Evolutionary conservation across 2,113 vertebrate genomes (phyloP), one percentile per base, ranked within the genome.

Genomic region (Morone chrysops): DNA sequence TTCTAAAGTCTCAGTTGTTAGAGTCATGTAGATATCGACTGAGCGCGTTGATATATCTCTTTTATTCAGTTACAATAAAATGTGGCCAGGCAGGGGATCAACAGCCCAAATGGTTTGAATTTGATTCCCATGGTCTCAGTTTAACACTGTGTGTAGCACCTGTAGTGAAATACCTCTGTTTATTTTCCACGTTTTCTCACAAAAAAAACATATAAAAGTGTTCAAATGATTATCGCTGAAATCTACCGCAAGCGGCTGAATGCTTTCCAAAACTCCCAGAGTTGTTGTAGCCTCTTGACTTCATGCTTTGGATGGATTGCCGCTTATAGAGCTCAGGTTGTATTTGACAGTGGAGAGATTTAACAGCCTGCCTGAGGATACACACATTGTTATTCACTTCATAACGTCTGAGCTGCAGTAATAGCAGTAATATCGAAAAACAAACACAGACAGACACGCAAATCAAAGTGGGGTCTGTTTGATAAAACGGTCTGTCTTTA

Each of bases 331-430:
- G 82, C 72, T 82, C n/a, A 12, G 62, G 36, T 56, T 61, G 60
- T 68, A 14, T 78, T 48, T 77, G 72, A 77, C 68, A 70, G 73
- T n/a, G 53, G 14, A 63, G 78, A 48, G 61, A 78, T 79, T 78
- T 72, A 75, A 65, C 60, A 65, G 81, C 65, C 63, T 25, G 72
- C 76, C 76, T 2, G 70, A 81, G 82, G 87, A 87, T 11, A 66
- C 51, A 1, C 67, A n/a, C 68, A 12, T 80, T 79, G 75, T 62
- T 75, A 84, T 83, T 86, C 70, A 54, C 25, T 62, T 73, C 20
- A 54, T 65, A 77, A 86, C 50, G 45, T 78, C 47, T 73, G 53
- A 74, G 70, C 83, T 63, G 57, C 67, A 43, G 56, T 83, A 67
- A 65, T 18, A 81, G 63, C 61, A 59, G 51, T 25, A 16, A 69